Conservation (phyloP, 2,797 vertebrate species). For the Protosalanx chinensis region DNA sequence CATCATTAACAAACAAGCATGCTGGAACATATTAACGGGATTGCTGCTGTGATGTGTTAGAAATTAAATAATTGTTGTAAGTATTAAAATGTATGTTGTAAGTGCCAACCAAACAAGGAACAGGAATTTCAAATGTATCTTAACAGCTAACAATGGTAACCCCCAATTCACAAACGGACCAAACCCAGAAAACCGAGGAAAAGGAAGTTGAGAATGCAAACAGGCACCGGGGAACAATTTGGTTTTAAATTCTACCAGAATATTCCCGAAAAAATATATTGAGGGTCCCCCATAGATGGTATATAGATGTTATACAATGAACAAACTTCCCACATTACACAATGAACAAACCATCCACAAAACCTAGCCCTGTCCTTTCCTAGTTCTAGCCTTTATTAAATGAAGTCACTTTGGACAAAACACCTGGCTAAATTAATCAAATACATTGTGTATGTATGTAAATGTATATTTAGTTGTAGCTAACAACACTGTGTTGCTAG, state of each 20-base stretch:
- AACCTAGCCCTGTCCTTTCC: neutral
- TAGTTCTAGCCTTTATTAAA: neutral
- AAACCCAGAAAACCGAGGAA: neutral
- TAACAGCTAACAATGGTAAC: neutral
- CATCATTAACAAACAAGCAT: conserved; percentile 3
- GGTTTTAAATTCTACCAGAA: neutral
- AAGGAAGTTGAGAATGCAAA: neutral
- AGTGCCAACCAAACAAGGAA: neutral
- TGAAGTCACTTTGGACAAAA: no score
- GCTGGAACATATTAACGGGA: neutral
- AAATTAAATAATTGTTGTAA: conserved; percentile 1
- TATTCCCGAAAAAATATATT: neutral
- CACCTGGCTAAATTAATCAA: no score
- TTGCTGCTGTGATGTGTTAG: neutral
- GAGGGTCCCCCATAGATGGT: conserved; percentile 1
- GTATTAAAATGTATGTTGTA: no score
- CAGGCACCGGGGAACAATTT: neutral
- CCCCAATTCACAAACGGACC: neutral
- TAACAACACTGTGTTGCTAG: neutral
- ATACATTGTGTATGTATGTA: no score
- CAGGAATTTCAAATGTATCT: neutral
- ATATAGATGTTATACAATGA: neutral
- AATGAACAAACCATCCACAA: neutral
- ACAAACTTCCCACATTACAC: neutral
- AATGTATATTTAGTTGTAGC: neutral